Percentiles rank a stretch among this genome's conserved stretches.
These are phyloP conservation scores for Venusia cambrica DNA, from an alignment of 2,888 invertebrate genomes.

Conservation along the genomic window DNA sequence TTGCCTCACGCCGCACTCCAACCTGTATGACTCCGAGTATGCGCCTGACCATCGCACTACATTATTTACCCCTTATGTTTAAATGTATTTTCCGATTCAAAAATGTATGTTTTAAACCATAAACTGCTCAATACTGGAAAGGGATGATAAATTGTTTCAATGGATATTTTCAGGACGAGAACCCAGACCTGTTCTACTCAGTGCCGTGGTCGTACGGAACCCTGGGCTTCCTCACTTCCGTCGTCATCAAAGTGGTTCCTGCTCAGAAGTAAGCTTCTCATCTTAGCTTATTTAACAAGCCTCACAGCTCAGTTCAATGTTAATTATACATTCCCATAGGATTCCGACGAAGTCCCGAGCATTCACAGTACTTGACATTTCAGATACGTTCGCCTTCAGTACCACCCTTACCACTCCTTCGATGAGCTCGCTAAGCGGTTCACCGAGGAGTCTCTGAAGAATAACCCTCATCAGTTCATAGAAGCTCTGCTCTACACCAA, in stretches of 20 bases:
- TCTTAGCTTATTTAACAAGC: too few species aligned
- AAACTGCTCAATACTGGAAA: too few species aligned
- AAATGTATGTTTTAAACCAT: too few species aligned
- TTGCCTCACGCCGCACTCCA: too few species aligned
- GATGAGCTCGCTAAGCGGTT: slow-evolving; percentile 77
- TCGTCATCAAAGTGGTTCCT: slow-evolving; percentile 86
- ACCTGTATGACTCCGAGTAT: too few species aligned
- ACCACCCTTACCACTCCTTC: slow-evolving; percentile 81
- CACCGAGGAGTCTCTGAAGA: slow-evolving; percentile 68
- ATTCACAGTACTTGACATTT: background rate
- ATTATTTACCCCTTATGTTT: too few species aligned
- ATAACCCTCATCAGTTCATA: slow-evolving; percentile 85
- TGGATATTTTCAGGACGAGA: slow-evolving; percentile 76
- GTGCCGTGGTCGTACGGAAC: slow-evolving; percentile 94
- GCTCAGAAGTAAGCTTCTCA: slow-evolving; percentile 82
- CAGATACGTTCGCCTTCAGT: slow-evolving; percentile 83
- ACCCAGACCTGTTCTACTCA: slow-evolving; percentile 87
- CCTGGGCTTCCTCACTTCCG: slow-evolving; percentile 89
- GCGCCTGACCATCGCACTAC: too few species aligned
- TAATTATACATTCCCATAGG: too few species aligned
- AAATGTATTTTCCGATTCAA: too few species aligned
- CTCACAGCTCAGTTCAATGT: too few species aligned
- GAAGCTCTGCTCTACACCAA: slow-evolving; percentile 86
- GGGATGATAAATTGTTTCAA: too few species aligned
- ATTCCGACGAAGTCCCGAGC: too few species aligned